phyloP scores from a whole-genome alignment of 2,113 vertebrate species.

The Mustelus asterias region DNA sequence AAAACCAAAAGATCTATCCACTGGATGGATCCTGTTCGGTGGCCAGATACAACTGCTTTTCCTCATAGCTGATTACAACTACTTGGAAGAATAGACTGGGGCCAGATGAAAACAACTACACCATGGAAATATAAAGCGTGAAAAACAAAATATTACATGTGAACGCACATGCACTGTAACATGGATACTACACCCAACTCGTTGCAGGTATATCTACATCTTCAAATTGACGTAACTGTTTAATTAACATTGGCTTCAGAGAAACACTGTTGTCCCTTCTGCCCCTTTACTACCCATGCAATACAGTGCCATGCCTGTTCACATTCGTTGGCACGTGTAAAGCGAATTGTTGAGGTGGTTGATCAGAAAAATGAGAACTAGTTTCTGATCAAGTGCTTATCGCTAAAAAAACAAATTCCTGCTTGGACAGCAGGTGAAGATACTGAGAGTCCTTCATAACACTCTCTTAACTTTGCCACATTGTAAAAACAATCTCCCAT shows the following conservation, averaged over 20 bases:
- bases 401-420: neutral
- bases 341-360: neutral
- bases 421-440: neutral
- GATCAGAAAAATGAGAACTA: neutral
- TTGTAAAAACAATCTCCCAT: neutral
- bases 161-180: neutral
- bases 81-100: neutral
- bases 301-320: too few relatives aligned
- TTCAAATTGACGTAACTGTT: neutral
- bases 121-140: neutral
- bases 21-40: neutral
- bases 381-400: neutral
- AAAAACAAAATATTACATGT: neutral
- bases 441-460: neutral
- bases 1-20: neutral
- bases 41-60: neutral
- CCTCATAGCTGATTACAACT: neutral
- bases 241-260: neutral
- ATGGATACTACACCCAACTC: neutral
- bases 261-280: neutral
- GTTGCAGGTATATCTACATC: neutral
- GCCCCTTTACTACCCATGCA: too few relatives aligned
- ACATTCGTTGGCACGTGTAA: neutral
- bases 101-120: neutral
- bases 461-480: neutral